phyloP scores from a whole-genome alignment of 2,888 invertebrate genomes.

The Sepiola atlantica region DNA sequence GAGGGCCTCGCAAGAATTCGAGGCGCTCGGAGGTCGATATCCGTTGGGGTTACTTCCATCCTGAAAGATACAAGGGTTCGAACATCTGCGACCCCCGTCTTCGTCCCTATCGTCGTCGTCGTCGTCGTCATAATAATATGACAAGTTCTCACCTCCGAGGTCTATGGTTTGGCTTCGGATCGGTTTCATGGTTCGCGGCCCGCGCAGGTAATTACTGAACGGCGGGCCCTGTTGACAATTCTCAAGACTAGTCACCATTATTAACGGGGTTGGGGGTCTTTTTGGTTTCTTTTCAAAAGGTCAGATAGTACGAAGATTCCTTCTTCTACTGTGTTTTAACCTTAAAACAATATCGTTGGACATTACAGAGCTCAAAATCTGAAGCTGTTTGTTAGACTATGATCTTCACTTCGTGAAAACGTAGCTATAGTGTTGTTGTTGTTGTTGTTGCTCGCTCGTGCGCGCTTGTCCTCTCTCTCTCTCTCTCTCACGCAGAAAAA shows the following conservation, averaged over 20 bases:
- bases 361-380: not conserved
- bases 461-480: no score
- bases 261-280: not conserved
- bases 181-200: conserved; percentile 35
- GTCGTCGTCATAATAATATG: not conserved
- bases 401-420: not conserved
- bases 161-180: conserved; percentile 40
- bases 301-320: not conserved
- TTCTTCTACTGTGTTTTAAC: not conserved
- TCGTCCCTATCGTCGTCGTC: not conserved
- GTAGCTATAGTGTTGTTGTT: not conserved
- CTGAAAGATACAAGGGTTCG: not conserved
- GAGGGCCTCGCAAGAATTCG: conserved; percentile 88
- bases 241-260: conserved; percentile 36
- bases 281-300: not conserved
- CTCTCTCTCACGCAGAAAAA: not conserved
- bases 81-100: conserved; percentile 32
- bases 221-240: conserved; percentile 13
- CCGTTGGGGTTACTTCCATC: not conserved
- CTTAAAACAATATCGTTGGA: not conserved
- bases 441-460: not conserved
- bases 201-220: conserved; percentile 35
- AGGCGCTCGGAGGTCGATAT: conserved; percentile 51
- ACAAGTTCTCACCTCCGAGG: not conserved
- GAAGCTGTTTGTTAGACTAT: not conserved